Percentiles rank a stretch among this genome's conserved stretches.
Conservation (phyloP, 2,113 vertebrate genomes). For the Smithornis capensis region DNA sequence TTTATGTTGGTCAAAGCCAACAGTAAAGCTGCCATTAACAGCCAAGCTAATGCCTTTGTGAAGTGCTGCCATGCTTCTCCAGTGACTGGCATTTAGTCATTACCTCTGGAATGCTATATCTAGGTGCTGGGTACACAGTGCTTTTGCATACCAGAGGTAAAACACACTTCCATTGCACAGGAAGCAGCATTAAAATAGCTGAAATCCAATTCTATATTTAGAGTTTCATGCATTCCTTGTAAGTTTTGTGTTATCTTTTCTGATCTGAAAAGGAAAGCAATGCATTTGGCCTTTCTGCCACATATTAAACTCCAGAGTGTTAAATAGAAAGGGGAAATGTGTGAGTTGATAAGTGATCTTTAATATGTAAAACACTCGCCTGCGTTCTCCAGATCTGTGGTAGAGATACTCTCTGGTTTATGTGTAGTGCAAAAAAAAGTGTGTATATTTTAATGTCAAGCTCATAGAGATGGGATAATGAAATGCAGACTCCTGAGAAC, state of each 20-base stretch:
- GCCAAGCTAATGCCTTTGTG: background rate
- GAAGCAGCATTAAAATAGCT: background rate
- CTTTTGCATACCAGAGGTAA: background rate
- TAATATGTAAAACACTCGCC: slow-evolving; percentile 13
- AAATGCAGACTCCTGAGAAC: background rate
- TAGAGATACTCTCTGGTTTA: background rate
- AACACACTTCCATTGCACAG: background rate
- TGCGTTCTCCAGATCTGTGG: background rate
- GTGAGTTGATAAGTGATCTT: slow-evolving; percentile 19
- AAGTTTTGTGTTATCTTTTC: slow-evolving; percentile 23
- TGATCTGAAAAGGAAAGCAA: slow-evolving; percentile 31
- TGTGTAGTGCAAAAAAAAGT: background rate
- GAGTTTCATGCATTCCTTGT: slow-evolving; percentile 38
- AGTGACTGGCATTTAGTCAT: background rate
- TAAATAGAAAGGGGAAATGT: slow-evolving; percentile 28
- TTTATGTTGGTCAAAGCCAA: slow-evolving; percentile 31
- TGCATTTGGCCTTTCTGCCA: slow-evolving; percentile 8
- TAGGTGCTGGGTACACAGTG: accelerated
- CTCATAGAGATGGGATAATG: background rate
- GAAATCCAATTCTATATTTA: slow-evolving; percentile 39
- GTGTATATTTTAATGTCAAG: background rate
- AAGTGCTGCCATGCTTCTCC: background rate
- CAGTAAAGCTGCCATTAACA: background rate
- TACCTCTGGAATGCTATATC: background rate
- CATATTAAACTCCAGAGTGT: slow-evolving; percentile 25